Evolutionary conservation across 2,797 vertebrate species (phyloP), one percentile per base, ranked within the genome.

Genomic region (Rhabdophis nuchalis): DNA sequence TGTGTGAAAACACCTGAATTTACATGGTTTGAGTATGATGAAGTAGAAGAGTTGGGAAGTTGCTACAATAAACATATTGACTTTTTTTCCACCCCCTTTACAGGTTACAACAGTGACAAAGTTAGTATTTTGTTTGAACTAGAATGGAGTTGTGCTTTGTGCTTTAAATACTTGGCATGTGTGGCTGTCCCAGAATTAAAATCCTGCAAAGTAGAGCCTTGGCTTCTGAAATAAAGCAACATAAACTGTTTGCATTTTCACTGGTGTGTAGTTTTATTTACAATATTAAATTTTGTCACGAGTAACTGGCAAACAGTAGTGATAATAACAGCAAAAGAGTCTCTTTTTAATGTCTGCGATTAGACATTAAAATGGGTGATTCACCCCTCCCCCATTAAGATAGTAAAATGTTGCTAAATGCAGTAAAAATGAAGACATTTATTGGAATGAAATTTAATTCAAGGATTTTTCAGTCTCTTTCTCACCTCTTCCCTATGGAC

Each of bases 21-120:
- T 95, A 68, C 89, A 95, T 96, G 89, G 89, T 91, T 61, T 92
- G 91, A 64, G 91, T 92, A 11, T 57, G 92, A 61, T 86, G 92
- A 93, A 57, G 93, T 9, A 41, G 23, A 54, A 4, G 11, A 91
- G 4, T 25, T 89, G 91, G 29, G 53, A 93, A 50, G 52, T 89
- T 29, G 16, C 53, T 10, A 14, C 92, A 95, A 95, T 97, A 96
- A 93, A 97, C 86, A 86, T 89, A 92, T 95, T 91, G 87, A 97
- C 96, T 92, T 96, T 97, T 96, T 98, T 97, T 97, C 95, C 64
- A 68, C n/a, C 16, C 14, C 93, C 93, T 96, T 98, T 97, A 93
- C 98, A 99, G 98, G 98, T 97, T 97, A 96, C 97, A 95, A 95
- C 98, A 96, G 91, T 96, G 96, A 97, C 95, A 98, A 98, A 98